Base-by-base conservation (phyloP, 2,888 invertebrate species). In the Anthrax anthrax region DNA sequence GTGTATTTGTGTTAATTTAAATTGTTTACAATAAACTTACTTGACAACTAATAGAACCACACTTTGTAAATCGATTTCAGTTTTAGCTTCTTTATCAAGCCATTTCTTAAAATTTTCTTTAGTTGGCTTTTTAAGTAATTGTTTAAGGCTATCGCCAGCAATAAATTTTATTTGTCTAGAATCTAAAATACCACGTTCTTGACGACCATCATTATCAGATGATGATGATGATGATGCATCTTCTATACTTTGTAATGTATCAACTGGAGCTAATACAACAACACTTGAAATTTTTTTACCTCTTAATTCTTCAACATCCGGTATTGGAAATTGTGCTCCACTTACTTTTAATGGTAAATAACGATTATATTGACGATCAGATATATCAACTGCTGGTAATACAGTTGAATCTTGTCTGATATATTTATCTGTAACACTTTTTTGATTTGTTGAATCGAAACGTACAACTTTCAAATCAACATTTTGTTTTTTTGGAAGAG, bases 401-500 rank as follows among this genome's bases (percentile, higher is more conserved):
- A 78, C 77, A 2, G 80, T 82, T 18, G 85, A 84, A 58, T 80
- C 80, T 44, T 77, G 74, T 56, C 78, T 73, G 36, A 87, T 76
- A 58, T 85, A 85, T 46, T 78, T 74, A 39, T 80, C 77, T 37
- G 83, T 83, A 42, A 87, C 70, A 47, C 81, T 84, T 68, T 82
- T 78, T 39, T 76, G 73, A 51, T 84, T 83, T 58, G 77, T 75
- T 3, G 85, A 83, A 65, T 87, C 78, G 57, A 83, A 88, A 57
- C 81, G 81, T 10, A 88, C 86, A 42, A 88, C 86, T 72, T 88
- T 88, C 75, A 88, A 82, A 68, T 86, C 84, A 39, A 85, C 80
- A 46, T 78, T 75, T 61, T 80, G 77, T 42, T 72, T 73, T 58
- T 63, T 72, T 2, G 68, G 60, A 54, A 67, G 37, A 1, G 61